Conservation (phyloP, 2,797 vertebrate genomes). For the Psittacula echo region DNA sequence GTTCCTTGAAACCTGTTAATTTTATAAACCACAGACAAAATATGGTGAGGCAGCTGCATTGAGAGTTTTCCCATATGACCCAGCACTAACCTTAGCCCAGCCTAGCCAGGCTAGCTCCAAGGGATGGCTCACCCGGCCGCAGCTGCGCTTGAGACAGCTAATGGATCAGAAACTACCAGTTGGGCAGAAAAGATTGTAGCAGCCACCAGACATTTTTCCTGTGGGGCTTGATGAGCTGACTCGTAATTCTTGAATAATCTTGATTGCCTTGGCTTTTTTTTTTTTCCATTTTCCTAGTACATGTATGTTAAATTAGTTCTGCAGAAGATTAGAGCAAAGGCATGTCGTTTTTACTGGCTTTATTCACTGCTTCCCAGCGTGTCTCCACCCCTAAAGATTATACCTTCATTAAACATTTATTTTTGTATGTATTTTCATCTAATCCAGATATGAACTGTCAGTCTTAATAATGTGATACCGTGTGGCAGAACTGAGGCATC, state of each 20-base stretch:
- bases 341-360: conserved; percentile 3
- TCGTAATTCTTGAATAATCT: conserved; percentile 13
- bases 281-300: neutral
- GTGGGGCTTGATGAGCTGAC: neutral
- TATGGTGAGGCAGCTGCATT: conserved; percentile 45
- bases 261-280: neutral
- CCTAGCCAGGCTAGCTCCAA: neutral
- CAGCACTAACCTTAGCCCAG: neutral
- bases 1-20: conserved; percentile 63
- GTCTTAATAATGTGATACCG: neutral
- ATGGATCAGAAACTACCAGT: conserved; percentile 15
- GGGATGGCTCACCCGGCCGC: neutral
- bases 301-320: neutral
- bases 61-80: conserved; percentile 23
- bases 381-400: neutral
- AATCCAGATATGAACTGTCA: neutral
- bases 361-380: neutral
- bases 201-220: neutral
- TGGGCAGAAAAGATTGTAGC: neutral
- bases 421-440: neutral
- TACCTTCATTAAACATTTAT: neutral
- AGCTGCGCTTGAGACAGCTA: neutral
- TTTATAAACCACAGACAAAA: conserved; percentile 63
- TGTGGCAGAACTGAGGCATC: neutral
- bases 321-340: neutral